Evolutionary conservation across 2,113 vertebrate genomes (phyloP).

Genomic region (Zapornia atra): DNA sequence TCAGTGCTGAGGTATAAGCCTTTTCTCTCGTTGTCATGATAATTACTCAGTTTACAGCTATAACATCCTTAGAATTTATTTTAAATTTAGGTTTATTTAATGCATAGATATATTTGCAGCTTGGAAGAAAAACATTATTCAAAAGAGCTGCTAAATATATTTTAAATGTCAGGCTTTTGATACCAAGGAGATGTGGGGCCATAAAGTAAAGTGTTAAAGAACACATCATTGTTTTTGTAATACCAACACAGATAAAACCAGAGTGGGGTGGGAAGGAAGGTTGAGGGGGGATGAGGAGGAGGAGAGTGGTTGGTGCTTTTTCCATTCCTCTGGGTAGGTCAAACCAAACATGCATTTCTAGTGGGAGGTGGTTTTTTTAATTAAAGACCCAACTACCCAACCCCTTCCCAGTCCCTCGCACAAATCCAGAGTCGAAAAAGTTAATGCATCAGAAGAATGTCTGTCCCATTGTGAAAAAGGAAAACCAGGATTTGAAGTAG

Average conservation of each 20-base stretch:
- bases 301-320: not conserved
- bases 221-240: fast-evolving
- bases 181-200: not conserved
- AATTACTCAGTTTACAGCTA: not conserved
- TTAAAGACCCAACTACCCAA: not conserved
- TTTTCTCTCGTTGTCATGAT: not conserved
- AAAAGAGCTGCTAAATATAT: not conserved
- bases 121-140: not conserved
- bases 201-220: not conserved
- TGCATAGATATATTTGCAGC: not conserved
- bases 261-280: too few relatives aligned
- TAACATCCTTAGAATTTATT: not conserved
- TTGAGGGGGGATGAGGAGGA: fast-evolving
- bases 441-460: not conserved
- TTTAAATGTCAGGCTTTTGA: not conserved
- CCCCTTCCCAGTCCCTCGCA: not conserved
- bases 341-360: not conserved
- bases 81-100: not conserved
- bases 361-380: not conserved
- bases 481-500: not conserved
- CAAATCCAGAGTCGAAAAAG: not conserved
- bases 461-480: not conserved
- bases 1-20: not conserved
- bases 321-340: not conserved
- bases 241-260: not conserved